Evolutionary conservation across 2,797 vertebrate genomes (phyloP).

Genomic region (Clarias laeviceps): DNA sequence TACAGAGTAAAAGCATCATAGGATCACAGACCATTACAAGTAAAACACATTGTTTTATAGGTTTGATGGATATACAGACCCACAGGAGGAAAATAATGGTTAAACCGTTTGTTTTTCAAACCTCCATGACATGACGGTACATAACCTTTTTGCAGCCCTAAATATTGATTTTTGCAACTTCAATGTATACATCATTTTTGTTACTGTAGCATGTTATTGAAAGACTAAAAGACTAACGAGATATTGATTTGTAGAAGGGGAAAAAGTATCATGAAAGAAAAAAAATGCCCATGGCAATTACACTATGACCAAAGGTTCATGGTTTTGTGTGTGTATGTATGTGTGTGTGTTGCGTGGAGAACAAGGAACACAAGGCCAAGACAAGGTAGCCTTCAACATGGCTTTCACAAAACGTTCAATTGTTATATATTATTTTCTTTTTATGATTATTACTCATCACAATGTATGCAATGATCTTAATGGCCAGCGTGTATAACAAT

Average conservation of each 20-base stretch:
- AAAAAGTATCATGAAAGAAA: background rate
- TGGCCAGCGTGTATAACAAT: background rate
- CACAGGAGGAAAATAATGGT: constrained; percentile 74
- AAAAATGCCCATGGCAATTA: constrained; percentile 27
- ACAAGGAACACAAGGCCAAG: background rate
- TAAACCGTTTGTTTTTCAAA: constrained; percentile 63
- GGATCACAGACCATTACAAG: constrained; percentile 80
- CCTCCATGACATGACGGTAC: constrained; percentile 33
- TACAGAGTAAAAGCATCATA: constrained; percentile 83
- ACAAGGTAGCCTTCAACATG: background rate
- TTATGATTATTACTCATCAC: background rate
- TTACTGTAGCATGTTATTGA: constrained; percentile 60
- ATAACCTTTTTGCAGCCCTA: constrained; percentile 65
- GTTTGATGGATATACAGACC: constrained; percentile 73
- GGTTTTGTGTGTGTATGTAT: background rate
- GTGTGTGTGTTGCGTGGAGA: background rate
- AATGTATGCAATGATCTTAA: background rate
- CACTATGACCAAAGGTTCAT: background rate
- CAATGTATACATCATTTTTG: constrained; percentile 54
- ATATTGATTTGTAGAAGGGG: constrained; percentile 59
- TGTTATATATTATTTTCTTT: background rate
- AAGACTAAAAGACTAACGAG: constrained; percentile 64
- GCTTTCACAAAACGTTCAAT: background rate
- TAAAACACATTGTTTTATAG: constrained; percentile 76
- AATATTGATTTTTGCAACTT: constrained; percentile 70